Evolutionary conservation across 1,140 invertebrate genomes (phyloP).

Genomic region (Caenorhabditis briggsae): DNA sequence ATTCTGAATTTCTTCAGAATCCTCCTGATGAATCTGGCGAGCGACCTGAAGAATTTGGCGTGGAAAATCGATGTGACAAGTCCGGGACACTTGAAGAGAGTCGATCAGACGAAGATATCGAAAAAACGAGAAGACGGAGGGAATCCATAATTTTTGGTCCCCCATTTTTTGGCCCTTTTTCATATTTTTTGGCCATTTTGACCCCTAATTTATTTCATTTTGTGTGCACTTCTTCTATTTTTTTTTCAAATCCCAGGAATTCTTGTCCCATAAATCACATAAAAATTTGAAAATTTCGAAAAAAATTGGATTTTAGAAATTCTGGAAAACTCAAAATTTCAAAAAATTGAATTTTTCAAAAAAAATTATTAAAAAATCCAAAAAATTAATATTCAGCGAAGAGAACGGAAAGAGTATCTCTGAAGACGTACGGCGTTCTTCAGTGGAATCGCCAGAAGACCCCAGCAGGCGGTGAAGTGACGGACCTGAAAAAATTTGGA

Average conservation of each 20-base stretch:
- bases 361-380: background rate
- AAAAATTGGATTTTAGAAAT: too few species aligned
- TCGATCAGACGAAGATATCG: constrained; percentile 35
- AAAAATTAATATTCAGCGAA: background rate
- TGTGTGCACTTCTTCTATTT: background rate
- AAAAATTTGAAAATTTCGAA: background rate
- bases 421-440: constrained; percentile 59
- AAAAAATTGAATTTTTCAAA: background rate
- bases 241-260: background rate
- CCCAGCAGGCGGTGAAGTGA: constrained; percentile 42
- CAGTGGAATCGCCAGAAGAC: constrained; percentile 53
- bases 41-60: background rate
- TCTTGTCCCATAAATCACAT: too few species aligned
- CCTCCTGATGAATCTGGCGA: background rate
- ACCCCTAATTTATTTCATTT: too few species aligned
- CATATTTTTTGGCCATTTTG: background rate
- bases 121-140: background rate
- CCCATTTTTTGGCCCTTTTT: background rate
- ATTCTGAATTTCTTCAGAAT: background rate
- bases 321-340: too few species aligned
- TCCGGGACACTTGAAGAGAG: constrained; percentile 8
- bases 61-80: constrained; percentile 24
- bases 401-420: constrained; percentile 59
- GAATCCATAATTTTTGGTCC: background rate
- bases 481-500: constrained; percentile 5